These are phyloP conservation scores for Ranitomeya imitator DNA, from an alignment of 2,113 vertebrate genomes.

Conservation along the genomic window DNA sequence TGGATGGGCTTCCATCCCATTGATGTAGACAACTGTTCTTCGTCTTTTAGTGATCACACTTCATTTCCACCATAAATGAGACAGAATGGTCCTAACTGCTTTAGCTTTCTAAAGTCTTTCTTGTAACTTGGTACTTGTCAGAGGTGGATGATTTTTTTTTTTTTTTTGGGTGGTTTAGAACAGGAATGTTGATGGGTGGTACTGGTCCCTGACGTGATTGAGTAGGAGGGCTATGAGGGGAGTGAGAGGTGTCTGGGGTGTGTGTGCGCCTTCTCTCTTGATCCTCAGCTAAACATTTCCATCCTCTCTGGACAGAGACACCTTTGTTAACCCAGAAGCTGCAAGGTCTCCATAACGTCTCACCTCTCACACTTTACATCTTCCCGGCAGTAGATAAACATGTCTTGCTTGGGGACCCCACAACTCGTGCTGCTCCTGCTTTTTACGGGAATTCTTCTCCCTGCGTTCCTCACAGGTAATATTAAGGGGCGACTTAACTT, in stretches of 20 bases:
- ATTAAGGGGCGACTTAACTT: neutral
- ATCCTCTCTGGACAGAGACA: constrained; percentile 68
- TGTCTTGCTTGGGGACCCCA: constrained; percentile 64
- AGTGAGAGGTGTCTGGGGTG: constrained; percentile 52
- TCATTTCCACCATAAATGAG: no score
- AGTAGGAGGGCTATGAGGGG: constrained; percentile 62
- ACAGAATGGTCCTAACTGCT: neutral
- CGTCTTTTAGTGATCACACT: no score
- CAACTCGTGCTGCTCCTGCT: constrained; percentile 63
- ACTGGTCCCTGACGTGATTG: constrained; percentile 62
- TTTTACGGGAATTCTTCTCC: constrained; percentile 64
- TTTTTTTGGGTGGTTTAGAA: constrained; percentile 43
- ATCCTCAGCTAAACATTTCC: constrained; percentile 61
- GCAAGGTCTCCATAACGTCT: constrained; percentile 63
- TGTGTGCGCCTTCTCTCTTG: constrained; percentile 56
- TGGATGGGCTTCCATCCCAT: no score
- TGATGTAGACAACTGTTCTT: no score
- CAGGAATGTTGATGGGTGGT: constrained; percentile 66
- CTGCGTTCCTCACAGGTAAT: constrained; percentile 74
- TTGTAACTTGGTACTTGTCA: neutral
- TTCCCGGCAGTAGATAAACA: constrained; percentile 60
- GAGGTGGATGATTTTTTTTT: neutral
- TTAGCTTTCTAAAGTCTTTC: neutral
- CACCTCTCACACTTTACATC: constrained; percentile 47
- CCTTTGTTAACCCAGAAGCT: constrained; percentile 61